Evolutionary conservation across 2,797 vertebrate genomes (phyloP), one percentile per base, ranked within the genome.

Genomic region (Enteromius viviparus): DNA sequence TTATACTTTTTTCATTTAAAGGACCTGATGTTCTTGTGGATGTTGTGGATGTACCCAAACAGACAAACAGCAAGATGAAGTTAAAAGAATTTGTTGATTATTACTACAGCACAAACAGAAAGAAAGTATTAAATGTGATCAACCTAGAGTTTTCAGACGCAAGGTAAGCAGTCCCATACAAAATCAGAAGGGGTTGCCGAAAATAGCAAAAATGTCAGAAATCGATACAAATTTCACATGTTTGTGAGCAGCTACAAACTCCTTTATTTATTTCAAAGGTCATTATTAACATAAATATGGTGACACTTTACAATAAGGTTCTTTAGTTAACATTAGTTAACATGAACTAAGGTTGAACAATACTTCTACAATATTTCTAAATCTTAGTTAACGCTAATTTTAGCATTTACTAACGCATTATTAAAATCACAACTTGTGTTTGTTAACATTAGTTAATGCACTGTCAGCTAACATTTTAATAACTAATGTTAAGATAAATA

Each of bases 81-180:
- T 93, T 99, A 23, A 99, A 99, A 90, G 98, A 99, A 89, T 99
- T 99, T 92, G 98, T 99, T n/a, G 98, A 99, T 91, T 99, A 95
- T 85, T 99, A 99, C 91, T 99, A 99, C 89, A 99, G 98, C 92
- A 99, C 98, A 81, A 99, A 97, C 94, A 94, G 98, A 84, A 99
- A 98, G 92, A 96, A 97, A 71, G 98, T 99, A 62, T 95, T 99
- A 86, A 98, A 98, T 0, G 94, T 98, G 88, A 98, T 96, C 89
- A 99, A 97, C 92, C 91, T 99, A 42, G 98, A 99, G 89, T 99
- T 99, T 92, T 98, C 98, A 0, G 96, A 99, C 88, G 95, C 97
- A 1, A 96, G 96, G 98, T 99, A 89, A 86, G 84, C 5, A 4
- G 7, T n/a, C 26, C 10, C 37, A 6, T 32, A 32, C 11, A 51